Percentiles rank a stretch among this genome's conserved stretches.
These are phyloP conservation scores for Euthynnus affinis DNA, from an alignment of 2,797 vertebrate genomes.

Conservation along the genomic window DNA sequence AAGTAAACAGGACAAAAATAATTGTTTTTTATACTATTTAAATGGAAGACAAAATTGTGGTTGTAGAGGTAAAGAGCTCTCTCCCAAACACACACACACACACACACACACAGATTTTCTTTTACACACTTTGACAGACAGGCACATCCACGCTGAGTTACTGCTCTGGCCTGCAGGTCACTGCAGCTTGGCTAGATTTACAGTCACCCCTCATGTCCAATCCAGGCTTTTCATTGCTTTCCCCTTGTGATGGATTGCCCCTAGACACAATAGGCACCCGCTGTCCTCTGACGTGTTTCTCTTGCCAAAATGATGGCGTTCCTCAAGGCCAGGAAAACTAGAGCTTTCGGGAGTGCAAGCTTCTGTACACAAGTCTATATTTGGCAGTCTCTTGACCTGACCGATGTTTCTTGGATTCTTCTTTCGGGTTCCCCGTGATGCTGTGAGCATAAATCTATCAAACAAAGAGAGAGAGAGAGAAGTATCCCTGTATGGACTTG, in stretches of 20 bases:
- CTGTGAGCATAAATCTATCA: slow-evolving; percentile 30
- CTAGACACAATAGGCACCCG: slow-evolving; percentile 50
- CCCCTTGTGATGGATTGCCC: slow-evolving; percentile 49
- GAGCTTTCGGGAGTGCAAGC: slow-evolving; percentile 7
- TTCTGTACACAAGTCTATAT: background rate
- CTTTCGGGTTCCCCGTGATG: slow-evolving; percentile 6
- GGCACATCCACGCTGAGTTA: slow-evolving; percentile 28
- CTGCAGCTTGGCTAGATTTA: slow-evolving; percentile 57
- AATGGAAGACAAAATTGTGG: background rate
- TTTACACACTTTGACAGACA: slow-evolving; percentile 19
- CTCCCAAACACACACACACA: slow-evolving; percentile 1
- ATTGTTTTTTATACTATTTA: background rate
- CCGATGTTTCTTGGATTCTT: slow-evolving; percentile 2
- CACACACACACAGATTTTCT: background rate
- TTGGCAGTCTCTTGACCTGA: background rate
- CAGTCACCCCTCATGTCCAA: slow-evolving; percentile 12
- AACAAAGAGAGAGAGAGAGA: background rate
- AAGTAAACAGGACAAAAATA: too few relatives aligned
- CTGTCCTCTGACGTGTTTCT: slow-evolving; percentile 32
- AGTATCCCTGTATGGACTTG: background rate
- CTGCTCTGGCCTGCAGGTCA: slow-evolving; percentile 23
- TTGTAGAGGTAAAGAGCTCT: background rate
- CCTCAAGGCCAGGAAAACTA: slow-evolving; percentile 11
- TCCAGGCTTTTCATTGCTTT: slow-evolving; percentile 55
- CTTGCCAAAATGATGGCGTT: slow-evolving; percentile 13